phyloP scores from a whole-genome alignment of 2,113 vertebrate species.

The Melanocharis versteri region DNA sequence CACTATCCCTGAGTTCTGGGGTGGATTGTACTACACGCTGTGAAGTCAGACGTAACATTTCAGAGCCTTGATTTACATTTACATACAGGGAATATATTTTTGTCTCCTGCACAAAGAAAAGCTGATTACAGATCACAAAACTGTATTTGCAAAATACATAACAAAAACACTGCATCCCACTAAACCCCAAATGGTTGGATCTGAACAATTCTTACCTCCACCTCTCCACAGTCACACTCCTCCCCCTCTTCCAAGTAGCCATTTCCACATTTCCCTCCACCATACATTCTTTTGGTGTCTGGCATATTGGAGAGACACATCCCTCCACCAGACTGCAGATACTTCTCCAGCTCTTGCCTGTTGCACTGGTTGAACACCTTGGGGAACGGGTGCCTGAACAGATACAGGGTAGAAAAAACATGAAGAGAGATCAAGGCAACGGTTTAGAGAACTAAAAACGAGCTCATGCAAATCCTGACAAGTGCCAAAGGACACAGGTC shows the following conservation, averaged over 20 bases:
- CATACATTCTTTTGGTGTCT: conserved; percentile 86
- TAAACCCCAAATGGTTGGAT: neutral
- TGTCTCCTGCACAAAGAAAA: neutral
- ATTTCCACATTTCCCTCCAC: conserved; percentile 91
- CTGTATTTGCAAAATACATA: neutral
- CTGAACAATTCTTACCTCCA: conserved; percentile 75
- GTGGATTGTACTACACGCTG: neutral
- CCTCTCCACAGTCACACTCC: conserved; percentile 94
- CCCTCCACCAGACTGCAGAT: conserved; percentile 90
- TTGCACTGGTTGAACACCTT: conserved; percentile 91
- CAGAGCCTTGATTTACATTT: neutral
- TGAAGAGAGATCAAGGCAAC: neutral
- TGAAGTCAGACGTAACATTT: neutral
- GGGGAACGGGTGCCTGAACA: conserved; percentile 87
- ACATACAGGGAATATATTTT: neutral
- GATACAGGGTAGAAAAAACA: neutral
- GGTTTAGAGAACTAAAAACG: neutral
- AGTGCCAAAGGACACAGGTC: neutral
- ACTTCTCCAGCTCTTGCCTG: conserved; percentile 83
- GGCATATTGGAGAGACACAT: conserved; percentile 96
- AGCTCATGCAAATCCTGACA: neutral
- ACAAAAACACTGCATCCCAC: neutral
- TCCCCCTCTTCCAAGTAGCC: conserved; percentile 97
- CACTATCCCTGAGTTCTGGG: neutral
- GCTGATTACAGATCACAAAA: neutral